A percentile compares a stretch with the other conserved stretches of the same genome.
Evolutionary conservation across 2,113 vertebrate genomes (phyloP).

Genomic region (Drymodes brunneopygia): DNA sequence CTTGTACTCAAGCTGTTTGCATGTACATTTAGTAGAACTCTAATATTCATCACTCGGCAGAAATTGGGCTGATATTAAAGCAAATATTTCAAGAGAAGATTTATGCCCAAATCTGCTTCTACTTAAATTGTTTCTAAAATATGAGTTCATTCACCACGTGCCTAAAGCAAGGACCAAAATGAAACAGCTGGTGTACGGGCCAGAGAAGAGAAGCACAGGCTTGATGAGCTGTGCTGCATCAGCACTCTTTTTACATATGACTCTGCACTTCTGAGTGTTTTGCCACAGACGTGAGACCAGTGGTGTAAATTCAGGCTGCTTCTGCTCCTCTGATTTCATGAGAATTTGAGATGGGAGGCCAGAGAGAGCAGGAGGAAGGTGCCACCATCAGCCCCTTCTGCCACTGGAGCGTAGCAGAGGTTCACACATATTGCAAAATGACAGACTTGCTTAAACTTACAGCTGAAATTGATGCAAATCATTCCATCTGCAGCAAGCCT

Average conservation of each 20-base stretch:
- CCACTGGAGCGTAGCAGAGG: fast-evolving
- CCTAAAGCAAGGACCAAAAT: slow-evolving; percentile 37
- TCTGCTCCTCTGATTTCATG: neutral
- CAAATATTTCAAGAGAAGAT: slow-evolving; percentile 43
- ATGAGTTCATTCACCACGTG: slow-evolving; percentile 11
- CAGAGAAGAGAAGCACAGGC: neutral
- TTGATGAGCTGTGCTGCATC: neutral
- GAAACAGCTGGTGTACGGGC: neutral
- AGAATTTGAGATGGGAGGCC: neutral
- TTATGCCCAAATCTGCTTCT: slow-evolving; percentile 52
- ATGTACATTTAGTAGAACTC: slow-evolving; percentile 41
- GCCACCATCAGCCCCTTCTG: neutral
- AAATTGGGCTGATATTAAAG: slow-evolving; percentile 58
- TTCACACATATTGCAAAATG: neutral
- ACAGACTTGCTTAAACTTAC: neutral
- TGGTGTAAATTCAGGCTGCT: neutral
- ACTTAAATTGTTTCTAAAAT: slow-evolving; percentile 51
- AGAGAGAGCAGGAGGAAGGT: neutral
- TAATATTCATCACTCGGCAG: slow-evolving; percentile 54
- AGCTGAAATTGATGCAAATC: neutral
- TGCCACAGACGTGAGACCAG: neutral
- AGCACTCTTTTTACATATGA: neutral
- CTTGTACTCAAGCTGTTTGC: slow-evolving; percentile 64
- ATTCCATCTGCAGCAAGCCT: neutral
- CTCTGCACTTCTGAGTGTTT: neutral